These are phyloP conservation scores for Rhagologus leucostigma DNA, from an alignment of 2,113 vertebrate genomes.

Conservation along the genomic window DNA sequence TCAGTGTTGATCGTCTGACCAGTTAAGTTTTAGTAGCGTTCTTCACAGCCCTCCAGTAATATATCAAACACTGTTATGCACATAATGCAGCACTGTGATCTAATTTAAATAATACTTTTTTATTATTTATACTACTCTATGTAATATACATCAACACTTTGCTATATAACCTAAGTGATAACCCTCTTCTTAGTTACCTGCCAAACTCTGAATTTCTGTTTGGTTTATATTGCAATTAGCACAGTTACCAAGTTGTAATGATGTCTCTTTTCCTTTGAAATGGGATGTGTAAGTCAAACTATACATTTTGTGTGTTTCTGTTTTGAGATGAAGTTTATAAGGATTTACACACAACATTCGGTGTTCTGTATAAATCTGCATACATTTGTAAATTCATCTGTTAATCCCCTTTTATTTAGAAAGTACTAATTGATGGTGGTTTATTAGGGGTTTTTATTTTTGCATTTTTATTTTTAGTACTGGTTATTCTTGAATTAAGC, in stretches of 20 bases:
- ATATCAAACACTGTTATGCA: constrained; percentile 84
- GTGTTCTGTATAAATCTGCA: constrained; percentile 74
- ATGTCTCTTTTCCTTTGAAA: constrained; percentile 71
- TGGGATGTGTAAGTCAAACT: constrained; percentile 73
- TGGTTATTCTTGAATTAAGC: constrained; percentile 76
- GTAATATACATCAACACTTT: constrained; percentile 82
- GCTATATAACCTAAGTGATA: constrained; percentile 79
- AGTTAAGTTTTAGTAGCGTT: constrained; percentile 69
- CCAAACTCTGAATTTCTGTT: constrained; percentile 71
- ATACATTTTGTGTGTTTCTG: constrained; percentile 71
- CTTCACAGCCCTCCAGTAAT: constrained; percentile 77
- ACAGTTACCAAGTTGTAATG: constrained; percentile 73
- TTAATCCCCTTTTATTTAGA: constrained; percentile 53
- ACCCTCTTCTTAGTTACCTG: constrained; percentile 75
- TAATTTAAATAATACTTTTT: constrained; percentile 87
- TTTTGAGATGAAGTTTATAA: constrained; percentile 66
- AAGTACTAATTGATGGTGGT: constrained; percentile 46
- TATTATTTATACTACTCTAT: constrained; percentile 85
- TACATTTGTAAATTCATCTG: constrained; percentile 65
- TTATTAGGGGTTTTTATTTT: constrained; percentile 17
- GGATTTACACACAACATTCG: constrained; percentile 71
- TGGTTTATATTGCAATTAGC: constrained; percentile 76
- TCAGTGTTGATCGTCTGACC: constrained; percentile 74
- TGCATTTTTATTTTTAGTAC: constrained; percentile 54
- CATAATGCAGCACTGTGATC: constrained; percentile 84